Evolutionary conservation across 2,797 vertebrate genomes (phyloP).

Genomic region (Phataginus tetradactyla): DNA sequence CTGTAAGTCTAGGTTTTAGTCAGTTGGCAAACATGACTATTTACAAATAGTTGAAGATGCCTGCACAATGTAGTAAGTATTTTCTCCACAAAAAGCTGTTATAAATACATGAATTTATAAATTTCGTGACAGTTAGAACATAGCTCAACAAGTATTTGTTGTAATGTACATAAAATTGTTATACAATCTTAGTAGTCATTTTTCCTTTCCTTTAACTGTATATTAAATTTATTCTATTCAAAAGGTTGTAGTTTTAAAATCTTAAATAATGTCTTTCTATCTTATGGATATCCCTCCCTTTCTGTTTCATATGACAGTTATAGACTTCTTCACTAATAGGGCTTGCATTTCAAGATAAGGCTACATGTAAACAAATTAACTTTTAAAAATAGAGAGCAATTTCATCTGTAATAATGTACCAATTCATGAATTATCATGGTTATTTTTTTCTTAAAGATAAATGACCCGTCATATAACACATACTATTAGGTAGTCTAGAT

Average conservation of each 20-base stretch:
- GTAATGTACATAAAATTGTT: constrained; percentile 51
- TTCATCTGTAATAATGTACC: constrained; percentile 87
- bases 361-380: constrained; percentile 89
- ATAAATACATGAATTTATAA: no score
- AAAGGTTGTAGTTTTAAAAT: constrained; percentile 62
- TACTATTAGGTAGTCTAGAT: constrained; percentile 87
- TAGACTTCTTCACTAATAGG: constrained; percentile 85
- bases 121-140: constrained; percentile 3
- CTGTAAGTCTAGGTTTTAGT: neutral
- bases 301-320: constrained; percentile 85
- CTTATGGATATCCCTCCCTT: constrained; percentile 83
- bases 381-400: constrained; percentile 88
- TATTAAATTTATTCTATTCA: constrained; percentile 32
- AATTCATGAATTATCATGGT: constrained; percentile 90
- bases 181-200: constrained; percentile 21
- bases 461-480: constrained; percentile 90
- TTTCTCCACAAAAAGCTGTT: neutral
- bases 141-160: constrained; percentile 43
- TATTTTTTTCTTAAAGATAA: constrained; percentile 90
- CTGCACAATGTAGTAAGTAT: neutral
- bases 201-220: constrained; percentile 55
- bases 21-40: neutral
- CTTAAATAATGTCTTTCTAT: constrained; percentile 84
- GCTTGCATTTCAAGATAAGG: constrained; percentile 89
- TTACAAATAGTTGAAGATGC: constrained; percentile 10